Base-by-base conservation (phyloP, 2,113 vertebrate species). In the Tachysurus fulvidraco region DNA sequence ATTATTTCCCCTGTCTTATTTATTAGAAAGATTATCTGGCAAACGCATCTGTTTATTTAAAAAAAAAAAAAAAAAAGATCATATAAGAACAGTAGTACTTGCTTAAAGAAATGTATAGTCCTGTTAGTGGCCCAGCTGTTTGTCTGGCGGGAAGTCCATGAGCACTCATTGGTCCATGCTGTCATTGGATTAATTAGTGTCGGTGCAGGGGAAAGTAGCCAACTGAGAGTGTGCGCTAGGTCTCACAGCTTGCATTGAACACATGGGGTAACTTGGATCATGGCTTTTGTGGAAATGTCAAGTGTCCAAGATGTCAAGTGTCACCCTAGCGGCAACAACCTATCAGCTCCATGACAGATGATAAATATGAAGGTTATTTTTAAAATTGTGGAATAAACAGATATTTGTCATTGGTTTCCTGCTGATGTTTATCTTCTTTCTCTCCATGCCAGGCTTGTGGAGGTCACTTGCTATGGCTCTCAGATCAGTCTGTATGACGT, bases 401-500 rank as follows among this genome's bases (percentile, higher is more conserved):
- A 54, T 54, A 57, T 74, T 62, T 74, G 57, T 81, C 10, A 5
- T 28, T 73, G 16, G 30, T 60, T 30, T 36, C 36, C 23, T 64
- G 46, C 19, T 71, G 52, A 55, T 67, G 50, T 11, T 69, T 23
- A 0, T 23, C 23, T 9, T 65, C 44, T 28, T 80, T 46, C 5
- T 79, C 16, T 87, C 25, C 12, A 44, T 28, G 11, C 41, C 91
- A 99, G 98, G 91, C 46, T 99, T 94, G 98, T 98, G 1, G 97
- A 99, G 91, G 96, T 99, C 84, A 99, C 97, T 0, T 93, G 98
- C 28, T 99, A 99, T 0, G 97, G 97, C 81, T 98, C 98, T 85
- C 98, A 98, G 90, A 97, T 97, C 86, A 98, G 97, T 78, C 92
- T 99, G 88, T 99, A 99, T 90, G 98, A 99, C 93, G 96, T 99